A percentile compares a stretch with the other conserved stretches of the same genome.
Conservation (phyloP, 1,140 invertebrate species). For the Drosophila santomea region DNA sequence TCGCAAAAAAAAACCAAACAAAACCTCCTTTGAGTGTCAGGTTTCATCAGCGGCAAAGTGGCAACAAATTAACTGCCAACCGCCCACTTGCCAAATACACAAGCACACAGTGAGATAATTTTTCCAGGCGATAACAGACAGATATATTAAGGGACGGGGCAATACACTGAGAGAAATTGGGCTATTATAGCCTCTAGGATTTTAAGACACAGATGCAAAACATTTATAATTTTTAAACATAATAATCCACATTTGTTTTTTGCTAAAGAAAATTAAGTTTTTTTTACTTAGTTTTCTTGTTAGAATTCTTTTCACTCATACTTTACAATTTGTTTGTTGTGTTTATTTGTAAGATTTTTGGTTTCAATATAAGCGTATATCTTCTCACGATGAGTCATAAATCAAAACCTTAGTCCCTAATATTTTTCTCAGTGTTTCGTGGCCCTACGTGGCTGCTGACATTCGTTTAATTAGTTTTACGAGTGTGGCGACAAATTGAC, state of each 20-base stretch:
- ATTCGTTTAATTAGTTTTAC: constrained; percentile 67
- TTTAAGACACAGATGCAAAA: neutral
- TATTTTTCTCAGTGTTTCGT: neutral
- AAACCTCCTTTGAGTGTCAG: constrained; percentile 45
- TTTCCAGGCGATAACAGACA: constrained; percentile 37
- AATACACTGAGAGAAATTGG: neutral
- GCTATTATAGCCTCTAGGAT: neutral
- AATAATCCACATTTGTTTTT: too few relatives aligned
- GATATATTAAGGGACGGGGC: constrained; percentile 11
- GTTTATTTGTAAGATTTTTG: too few relatives aligned
- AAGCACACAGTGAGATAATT: constrained; percentile 43
- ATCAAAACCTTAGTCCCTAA: too few relatives aligned
- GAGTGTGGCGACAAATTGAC: constrained; percentile 54
- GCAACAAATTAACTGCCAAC: constrained; percentile 62
- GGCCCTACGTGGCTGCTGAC: constrained; percentile 43
- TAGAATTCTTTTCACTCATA: too few relatives aligned
- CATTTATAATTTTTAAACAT: too few relatives aligned
- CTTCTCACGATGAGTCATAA: too few relatives aligned
- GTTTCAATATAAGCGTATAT: too few relatives aligned
- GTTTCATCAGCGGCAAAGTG: constrained; percentile 54
- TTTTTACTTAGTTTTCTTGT: too few relatives aligned
- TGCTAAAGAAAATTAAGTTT: too few relatives aligned
- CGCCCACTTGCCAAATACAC: constrained; percentile 38
- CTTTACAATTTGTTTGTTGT: too few relatives aligned
- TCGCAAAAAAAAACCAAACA: constrained; percentile 18